Base-by-base conservation (phyloP, 2,888 invertebrate species). In the Agonopterix arenella region DNA sequence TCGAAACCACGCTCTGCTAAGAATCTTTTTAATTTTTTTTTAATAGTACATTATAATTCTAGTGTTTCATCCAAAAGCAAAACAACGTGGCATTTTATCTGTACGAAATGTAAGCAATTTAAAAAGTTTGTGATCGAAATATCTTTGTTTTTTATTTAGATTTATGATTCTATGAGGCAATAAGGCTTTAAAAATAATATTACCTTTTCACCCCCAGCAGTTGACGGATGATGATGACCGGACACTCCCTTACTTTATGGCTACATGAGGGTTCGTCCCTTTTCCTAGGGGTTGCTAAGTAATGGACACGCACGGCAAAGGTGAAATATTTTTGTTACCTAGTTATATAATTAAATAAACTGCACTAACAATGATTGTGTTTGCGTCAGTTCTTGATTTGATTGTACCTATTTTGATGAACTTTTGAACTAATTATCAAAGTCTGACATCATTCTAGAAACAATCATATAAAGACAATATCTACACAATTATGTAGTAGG, bases 1-100 rank as follows among this genome's bases (percentile, higher is more conserved):
- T 94, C 93, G 94, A 94, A 94, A 94, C 94, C 93, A 93, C 92
- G 93, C 93, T 92, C 92, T 92, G 92, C 92, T 92, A 92, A 47
- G 1, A 28, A 4, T 18, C 13, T 36, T 50, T 52, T 52, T 42
- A 47, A 11, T 38, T 16, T 47, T 52, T 51, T 37, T 40, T 9
- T 13, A 28, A 38, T 41, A 28, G 5, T 41, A 13, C 5, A 43
- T 43, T 43, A 42, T 43, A 11, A 40, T 1, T 40, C 7, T 7
- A 7, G 5, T 5, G 28, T 28, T 28, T 28, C 28, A 28, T 28
- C 28, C 28, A 5, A 28, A 28, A 28, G 28, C 5, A 28, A 28
- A 28, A 28, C 28, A 4, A 28, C 28, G 28, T 28, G 28, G 28
- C 1, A 28, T 28, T 28, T 28, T 28, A 18, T 4, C 18, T 1